Evolutionary conservation across 2,113 vertebrate genomes (phyloP).

Genomic region (Nycticryphes semicollaris): DNA sequence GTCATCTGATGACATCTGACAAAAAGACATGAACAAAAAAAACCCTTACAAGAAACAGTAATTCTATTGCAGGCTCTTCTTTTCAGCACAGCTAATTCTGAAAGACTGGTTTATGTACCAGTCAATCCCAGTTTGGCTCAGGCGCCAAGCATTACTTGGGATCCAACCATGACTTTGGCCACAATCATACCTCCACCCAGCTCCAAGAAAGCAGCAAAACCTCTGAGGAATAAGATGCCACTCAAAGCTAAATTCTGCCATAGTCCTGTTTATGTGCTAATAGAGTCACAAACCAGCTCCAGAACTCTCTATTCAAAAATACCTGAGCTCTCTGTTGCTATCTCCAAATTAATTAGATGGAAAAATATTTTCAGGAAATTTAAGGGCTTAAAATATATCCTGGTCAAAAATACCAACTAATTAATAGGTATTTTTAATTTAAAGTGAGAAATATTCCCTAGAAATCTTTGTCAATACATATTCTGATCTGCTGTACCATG

Average conservation of each 20-base stretch:
- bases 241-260: neutral
- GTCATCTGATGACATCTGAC: neutral
- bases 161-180: neutral
- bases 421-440: neutral
- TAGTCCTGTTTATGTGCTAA: neutral
- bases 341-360: neutral
- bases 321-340: neutral
- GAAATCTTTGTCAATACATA: neutral
- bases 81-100: neutral
- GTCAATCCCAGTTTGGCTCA: neutral
- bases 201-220: neutral
- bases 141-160: neutral
- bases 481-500: neutral
- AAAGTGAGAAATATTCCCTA: neutral
- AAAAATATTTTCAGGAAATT: neutral
- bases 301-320: neutral
- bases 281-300: neutral
- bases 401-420: neutral
- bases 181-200: neutral
- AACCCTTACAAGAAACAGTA: neutral
- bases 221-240: neutral
- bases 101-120: neutral
- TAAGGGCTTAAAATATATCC: neutral
- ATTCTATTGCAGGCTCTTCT: neutral
- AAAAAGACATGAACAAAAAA: neutral